These are phyloP conservation scores for Mayetiola destructor DNA, from an alignment of 2,888 invertebrate species.

Conservation along the genomic window DNA sequence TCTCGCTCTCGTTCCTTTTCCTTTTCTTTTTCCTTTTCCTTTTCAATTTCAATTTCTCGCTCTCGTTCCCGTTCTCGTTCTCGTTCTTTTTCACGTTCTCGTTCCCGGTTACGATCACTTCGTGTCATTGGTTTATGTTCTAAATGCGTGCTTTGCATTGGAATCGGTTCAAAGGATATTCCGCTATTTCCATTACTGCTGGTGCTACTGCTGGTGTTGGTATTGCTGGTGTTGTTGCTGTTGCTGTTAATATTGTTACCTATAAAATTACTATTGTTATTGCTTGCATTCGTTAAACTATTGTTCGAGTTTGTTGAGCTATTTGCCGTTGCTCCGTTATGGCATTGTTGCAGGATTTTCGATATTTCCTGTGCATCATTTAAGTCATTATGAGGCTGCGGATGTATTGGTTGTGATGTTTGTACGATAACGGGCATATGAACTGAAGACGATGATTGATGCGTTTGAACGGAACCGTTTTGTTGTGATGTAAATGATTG, in stretches of 20 bases:
- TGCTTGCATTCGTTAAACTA: too few relatives aligned
- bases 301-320: too few relatives aligned
- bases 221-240: background rate
- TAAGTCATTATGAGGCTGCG: background rate
- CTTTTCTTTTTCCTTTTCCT: background rate
- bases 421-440: background rate
- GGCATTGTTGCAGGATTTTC: conserved; percentile 34
- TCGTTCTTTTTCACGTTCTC: background rate
- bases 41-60: background rate
- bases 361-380: conserved; percentile 28
- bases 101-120: background rate
- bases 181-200: conserved; percentile 1
- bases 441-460: too few relatives aligned
- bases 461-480: background rate
- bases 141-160: background rate
- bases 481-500: conserved; percentile 1
- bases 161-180: background rate
- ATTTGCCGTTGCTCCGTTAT: conserved; percentile 25
- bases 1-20: background rate
- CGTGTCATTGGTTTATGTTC: background rate
- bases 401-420: background rate
- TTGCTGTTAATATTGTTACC: background rate
- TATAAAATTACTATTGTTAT: background rate
- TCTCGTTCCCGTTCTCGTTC: background rate
- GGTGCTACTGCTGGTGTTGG: background rate